Percentiles rank a stretch among this genome's conserved stretches.
These are phyloP conservation scores for Aldabrachelys gigantea DNA, from an alignment of 2,113 vertebrate genomes.

Conservation along the genomic window DNA sequence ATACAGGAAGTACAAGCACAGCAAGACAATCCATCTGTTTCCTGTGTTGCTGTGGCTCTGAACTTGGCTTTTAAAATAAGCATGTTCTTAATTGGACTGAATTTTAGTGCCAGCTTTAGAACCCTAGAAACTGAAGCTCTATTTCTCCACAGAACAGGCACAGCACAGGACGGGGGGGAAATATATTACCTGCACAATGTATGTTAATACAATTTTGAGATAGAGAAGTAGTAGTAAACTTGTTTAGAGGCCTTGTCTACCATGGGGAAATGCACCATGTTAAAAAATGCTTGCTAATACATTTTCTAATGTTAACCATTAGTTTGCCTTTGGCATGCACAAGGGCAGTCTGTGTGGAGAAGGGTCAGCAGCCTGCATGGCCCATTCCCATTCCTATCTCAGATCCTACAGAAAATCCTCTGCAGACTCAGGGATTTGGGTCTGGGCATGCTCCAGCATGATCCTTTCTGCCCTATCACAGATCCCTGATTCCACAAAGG, in stretches of 20 bases:
- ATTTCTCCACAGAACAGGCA: not conserved
- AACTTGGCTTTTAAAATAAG: not conserved
- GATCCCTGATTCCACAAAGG: not conserved
- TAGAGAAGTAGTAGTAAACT: not conserved
- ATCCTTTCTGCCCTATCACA: not conserved
- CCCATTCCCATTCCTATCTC: not conserved
- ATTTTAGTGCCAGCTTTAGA: not conserved
- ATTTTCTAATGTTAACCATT: not conserved
- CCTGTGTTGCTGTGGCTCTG: not conserved
- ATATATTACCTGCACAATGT: not conserved
- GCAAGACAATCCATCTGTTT: not conserved
- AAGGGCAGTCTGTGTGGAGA: not conserved
- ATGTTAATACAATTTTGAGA: not conserved
- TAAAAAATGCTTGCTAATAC: not conserved
- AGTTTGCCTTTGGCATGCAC: not conserved
- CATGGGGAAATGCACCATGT: not conserved
- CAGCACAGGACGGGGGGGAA: not conserved
- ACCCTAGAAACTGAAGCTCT: not conserved
- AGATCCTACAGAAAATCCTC: not conserved
- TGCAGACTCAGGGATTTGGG: not conserved
- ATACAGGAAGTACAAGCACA: rapidly evolving
- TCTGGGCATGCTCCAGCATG: not conserved
- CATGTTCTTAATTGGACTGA: not conserved
- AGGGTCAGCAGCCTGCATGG: not conserved
- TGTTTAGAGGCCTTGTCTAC: not conserved